phyloP scores from a whole-genome alignment of 2,888 invertebrate genomes.

The Volucella zonaria region DNA sequence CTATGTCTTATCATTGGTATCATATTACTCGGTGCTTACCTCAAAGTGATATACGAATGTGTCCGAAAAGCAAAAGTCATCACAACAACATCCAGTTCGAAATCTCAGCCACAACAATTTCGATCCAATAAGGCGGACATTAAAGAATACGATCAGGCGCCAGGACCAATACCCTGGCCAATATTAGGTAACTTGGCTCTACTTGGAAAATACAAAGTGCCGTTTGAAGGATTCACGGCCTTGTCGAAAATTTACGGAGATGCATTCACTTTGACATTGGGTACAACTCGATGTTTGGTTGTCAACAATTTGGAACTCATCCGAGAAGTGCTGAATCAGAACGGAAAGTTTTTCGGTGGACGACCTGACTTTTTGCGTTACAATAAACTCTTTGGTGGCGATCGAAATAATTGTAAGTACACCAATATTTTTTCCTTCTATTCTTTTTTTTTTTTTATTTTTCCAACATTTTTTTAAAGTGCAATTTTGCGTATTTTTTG shows the following conservation, averaged over 20 bases:
- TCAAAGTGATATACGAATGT: conserved; percentile 76
- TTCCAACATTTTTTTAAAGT: not conserved
- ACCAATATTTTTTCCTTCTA: conserved; percentile 6
- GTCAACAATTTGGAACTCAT: conserved; percentile 89
- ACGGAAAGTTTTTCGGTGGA: conserved; percentile 92
- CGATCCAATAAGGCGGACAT: conserved; percentile 40
- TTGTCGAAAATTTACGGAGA: conserved; percentile 88
- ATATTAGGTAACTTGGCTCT: conserved; percentile 89
- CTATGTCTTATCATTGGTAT: conserved; percentile 63
- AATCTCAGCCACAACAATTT: conserved; percentile 32
- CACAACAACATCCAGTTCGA: conserved; percentile 22
- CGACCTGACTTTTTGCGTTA: conserved; percentile 92
- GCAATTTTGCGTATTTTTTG: not conserved
- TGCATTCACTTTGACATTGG: conserved; percentile 88
- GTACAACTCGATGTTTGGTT: conserved; percentile 87
- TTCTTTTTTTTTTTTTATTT: not conserved
- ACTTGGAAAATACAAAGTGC: conserved; percentile 86
- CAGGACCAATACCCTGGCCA: conserved; percentile 88
- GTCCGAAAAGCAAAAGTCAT: conserved; percentile 76
- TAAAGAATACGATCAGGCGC: conserved; percentile 82
- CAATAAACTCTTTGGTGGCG: conserved; percentile 91
- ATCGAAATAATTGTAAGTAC: conserved; percentile 93
- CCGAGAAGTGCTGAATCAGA: conserved; percentile 89
- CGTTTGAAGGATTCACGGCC: conserved; percentile 89
- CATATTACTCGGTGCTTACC: conserved; percentile 73